Percentiles rank a stretch among this genome's conserved stretches.
phyloP scores from a whole-genome alignment of 2,113 vertebrate genomes.

The Phylloscopus trochiloides region DNA sequence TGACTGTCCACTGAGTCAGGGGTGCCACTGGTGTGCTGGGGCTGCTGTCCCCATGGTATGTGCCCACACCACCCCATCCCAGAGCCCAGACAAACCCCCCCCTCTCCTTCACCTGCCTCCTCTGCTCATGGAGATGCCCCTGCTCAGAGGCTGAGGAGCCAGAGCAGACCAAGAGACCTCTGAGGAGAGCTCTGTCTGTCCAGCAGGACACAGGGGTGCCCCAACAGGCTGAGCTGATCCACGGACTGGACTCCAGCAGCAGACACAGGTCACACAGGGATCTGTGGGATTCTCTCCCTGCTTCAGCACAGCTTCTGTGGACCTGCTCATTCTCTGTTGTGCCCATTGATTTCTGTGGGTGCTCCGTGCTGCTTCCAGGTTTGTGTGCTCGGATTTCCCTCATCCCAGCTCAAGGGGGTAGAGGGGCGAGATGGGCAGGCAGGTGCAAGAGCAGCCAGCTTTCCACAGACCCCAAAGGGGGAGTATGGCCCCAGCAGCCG shows the following conservation, averaged over 20 bases:
- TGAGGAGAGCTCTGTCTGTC: neutral
- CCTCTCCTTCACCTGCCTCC: neutral
- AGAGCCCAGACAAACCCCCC: neutral
- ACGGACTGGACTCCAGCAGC: accelerated
- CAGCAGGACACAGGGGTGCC: neutral
- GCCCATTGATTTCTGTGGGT: neutral
- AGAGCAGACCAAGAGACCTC: neutral
- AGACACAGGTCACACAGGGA: accelerated
- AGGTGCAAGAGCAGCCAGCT: neutral
- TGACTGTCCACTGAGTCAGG: neutral
- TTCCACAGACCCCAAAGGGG: accelerated
- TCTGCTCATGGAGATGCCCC: neutral
- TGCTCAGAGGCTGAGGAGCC: neutral
- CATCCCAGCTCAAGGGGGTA: neutral
- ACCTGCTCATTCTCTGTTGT: neutral
- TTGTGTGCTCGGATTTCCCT: accelerated
- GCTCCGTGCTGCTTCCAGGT: accelerated
- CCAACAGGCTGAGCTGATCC: neutral
- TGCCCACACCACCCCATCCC: neutral
- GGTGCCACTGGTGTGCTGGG: neutral
- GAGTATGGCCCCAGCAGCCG: accelerated
- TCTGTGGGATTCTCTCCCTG: neutral
- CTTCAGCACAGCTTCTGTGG: accelerated
- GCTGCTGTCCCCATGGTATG: accelerated
- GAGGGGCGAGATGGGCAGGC: neutral